A percentile compares a stretch with the other conserved stretches of the same genome.
Evolutionary conservation across 2,888 invertebrate species (phyloP).

Genomic region (Priocnemis perturbator): DNA sequence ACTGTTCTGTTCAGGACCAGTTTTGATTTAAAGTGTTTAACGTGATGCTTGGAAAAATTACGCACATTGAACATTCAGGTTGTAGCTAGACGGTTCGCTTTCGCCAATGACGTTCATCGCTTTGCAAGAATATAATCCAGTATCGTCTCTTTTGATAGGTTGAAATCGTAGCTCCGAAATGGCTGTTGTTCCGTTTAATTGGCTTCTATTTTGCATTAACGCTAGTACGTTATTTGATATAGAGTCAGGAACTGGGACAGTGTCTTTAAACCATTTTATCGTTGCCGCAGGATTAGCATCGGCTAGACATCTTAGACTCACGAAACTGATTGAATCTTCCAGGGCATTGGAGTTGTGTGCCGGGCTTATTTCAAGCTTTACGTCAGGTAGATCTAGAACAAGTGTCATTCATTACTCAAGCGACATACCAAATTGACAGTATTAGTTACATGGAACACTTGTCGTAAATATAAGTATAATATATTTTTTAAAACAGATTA

Average conservation of each 20-base stretch:
- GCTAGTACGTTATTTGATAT: constrained; percentile 64
- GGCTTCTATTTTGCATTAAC: constrained; percentile 76
- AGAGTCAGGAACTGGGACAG: constrained; percentile 53
- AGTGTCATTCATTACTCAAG: too few species aligned
- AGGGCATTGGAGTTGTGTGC: constrained; percentile 73
- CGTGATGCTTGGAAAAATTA: background rate
- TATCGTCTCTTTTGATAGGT: constrained; percentile 77
- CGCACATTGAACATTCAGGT: constrained; percentile 78
- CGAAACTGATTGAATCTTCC: constrained; percentile 77
- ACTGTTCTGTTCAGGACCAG: too few species aligned
- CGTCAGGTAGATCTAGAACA: constrained; percentile 77
- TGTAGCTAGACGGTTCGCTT: constrained; percentile 76
- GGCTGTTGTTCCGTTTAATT: constrained; percentile 73
- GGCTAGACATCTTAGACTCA: constrained; percentile 77
- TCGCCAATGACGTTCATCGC: constrained; percentile 89
- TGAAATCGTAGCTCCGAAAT: constrained; percentile 76
- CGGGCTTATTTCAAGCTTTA: constrained; percentile 76
- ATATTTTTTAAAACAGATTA: too few species aligned
- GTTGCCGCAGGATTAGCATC: constrained; percentile 78
- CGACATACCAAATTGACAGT: too few species aligned
- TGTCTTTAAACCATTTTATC: constrained; percentile 77
- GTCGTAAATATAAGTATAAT: too few species aligned
- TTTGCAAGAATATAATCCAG: constrained; percentile 90
- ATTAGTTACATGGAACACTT: too few species aligned
- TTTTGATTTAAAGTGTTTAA: background rate